A percentile compares a stretch with the other conserved stretches of the same genome.
phyloP scores from a whole-genome alignment of 2,888 invertebrate species.

The Hypena proboscidalis region DNA sequence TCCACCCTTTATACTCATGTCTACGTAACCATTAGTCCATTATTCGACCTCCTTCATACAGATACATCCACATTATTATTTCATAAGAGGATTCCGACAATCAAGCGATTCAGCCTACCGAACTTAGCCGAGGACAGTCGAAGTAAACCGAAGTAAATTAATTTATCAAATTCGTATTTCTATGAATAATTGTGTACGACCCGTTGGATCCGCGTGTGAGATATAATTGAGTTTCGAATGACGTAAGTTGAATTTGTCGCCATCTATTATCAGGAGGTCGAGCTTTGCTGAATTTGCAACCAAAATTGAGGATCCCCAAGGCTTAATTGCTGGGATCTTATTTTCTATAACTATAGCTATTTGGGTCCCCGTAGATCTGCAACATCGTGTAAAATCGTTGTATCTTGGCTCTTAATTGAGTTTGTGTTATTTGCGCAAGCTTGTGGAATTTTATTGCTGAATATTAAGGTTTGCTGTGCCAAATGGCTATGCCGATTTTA shows the following conservation, averaged over 20 bases:
- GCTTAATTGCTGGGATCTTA: slow-evolving; percentile 15
- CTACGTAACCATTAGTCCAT: slow-evolving; percentile 11
- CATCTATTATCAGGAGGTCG: slow-evolving; percentile 24
- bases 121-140: slow-evolving; percentile 31
- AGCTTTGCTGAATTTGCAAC: slow-evolving; percentile 15
- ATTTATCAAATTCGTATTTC: slow-evolving; percentile 49
- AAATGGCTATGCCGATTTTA: too few species aligned
- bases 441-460: too few species aligned
- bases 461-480: too few species aligned
- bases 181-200: slow-evolving; percentile 46
- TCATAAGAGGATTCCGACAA: slow-evolving; percentile 44
- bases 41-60: slow-evolving; percentile 10
- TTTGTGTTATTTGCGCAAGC: too few species aligned
- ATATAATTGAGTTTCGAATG: slow-evolving; percentile 43
- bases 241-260: slow-evolving; percentile 36
- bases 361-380: background rate
- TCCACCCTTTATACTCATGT: slow-evolving; percentile 4
- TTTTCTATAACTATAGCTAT: background rate
- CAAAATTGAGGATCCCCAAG: slow-evolving; percentile 10
- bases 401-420: too few species aligned
- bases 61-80: slow-evolving; percentile 14
- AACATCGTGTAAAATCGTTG: too few species aligned
- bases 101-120: slow-evolving; percentile 33
- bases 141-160: slow-evolving; percentile 49
- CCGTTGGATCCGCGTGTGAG: slow-evolving; percentile 37